These are phyloP conservation scores for Orientallactaga bullata DNA, from an alignment of 2,113 vertebrate genomes.

Conservation along the genomic window DNA sequence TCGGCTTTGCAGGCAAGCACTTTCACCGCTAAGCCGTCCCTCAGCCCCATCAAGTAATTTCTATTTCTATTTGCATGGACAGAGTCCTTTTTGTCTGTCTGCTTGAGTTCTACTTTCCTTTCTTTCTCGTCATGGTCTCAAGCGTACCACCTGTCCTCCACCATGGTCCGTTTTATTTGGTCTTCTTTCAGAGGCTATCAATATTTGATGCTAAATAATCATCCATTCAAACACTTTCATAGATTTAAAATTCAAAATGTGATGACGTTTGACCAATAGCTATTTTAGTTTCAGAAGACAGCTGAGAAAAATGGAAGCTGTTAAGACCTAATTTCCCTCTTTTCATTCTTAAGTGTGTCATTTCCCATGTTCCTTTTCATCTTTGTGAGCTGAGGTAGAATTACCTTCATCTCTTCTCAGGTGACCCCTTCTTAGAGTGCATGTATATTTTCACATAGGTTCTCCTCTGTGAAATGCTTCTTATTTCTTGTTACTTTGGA, in stretches of 20 bases:
- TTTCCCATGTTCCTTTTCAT: background rate
- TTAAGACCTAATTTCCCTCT: background rate
- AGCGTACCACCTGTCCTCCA: background rate
- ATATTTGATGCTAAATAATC: background rate
- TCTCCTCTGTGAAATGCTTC: background rate
- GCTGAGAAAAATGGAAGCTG: background rate
- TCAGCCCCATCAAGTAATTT: background rate
- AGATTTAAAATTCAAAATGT: constrained; percentile 6
- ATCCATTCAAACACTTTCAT: background rate
- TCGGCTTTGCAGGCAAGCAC: too few relatives aligned
- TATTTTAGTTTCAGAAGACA: background rate
- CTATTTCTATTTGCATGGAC: background rate
- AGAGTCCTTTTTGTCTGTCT: constrained; percentile 30
- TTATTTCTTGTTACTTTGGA: background rate
- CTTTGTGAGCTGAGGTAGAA: background rate
- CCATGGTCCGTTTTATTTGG: background rate
- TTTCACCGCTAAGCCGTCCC: too few relatives aligned
- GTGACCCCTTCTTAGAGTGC: background rate
- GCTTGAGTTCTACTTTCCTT: background rate
- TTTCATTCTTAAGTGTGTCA: background rate
- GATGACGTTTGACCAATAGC: background rate
- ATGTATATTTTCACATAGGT: background rate
- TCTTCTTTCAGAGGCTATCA: background rate
- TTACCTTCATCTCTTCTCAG: background rate
- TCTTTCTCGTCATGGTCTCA: background rate